Percentiles rank a stretch among this genome's conserved stretches.
phyloP scores from a whole-genome alignment of 2,888 invertebrate species.

The Diarsia dahlii region DNA sequence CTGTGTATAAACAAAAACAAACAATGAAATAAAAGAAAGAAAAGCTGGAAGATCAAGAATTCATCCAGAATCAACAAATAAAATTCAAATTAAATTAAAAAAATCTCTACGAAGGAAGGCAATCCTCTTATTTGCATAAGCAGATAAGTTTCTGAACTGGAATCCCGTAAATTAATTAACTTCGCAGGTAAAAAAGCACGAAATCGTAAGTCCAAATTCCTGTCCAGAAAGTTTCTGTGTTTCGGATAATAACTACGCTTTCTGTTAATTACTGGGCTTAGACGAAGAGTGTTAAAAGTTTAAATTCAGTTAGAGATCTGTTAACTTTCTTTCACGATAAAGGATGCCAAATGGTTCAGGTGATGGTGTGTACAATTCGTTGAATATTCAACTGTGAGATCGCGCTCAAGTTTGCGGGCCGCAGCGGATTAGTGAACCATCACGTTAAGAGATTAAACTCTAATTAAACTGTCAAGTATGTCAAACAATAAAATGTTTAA shows the following conservation, averaged over 20 bases:
- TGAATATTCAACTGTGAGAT: constrained; percentile 61
- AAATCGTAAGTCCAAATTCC: constrained; percentile 80
- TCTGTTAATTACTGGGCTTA: constrained; percentile 82
- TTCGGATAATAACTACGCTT: constrained; percentile 81
- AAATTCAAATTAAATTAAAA: constrained; percentile 58
- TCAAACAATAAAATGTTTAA: constrained; percentile 68
- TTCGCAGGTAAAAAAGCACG: constrained; percentile 82
- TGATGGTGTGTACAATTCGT: constrained; percentile 52
- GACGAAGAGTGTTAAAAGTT: constrained; percentile 75
- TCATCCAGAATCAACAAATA: constrained; percentile 46
- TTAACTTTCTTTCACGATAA: constrained; percentile 58
- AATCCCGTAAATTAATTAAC: constrained; percentile 86
- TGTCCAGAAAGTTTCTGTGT: constrained; percentile 80
- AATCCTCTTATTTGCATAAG: constrained; percentile 83
- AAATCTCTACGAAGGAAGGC: constrained; percentile 65
- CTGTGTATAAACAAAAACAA: constrained; percentile 73
- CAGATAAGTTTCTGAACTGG: constrained; percentile 80
- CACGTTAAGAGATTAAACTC: constrained; percentile 65
- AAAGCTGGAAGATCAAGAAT: constrained; percentile 41
- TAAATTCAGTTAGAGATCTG: constrained; percentile 72
- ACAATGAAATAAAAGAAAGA: constrained; percentile 39
- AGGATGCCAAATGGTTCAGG: constrained; percentile 59
- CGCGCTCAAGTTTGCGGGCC: constrained; percentile 31
- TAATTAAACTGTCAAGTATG: constrained; percentile 68
- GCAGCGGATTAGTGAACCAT: constrained; percentile 53